phyloP scores from a whole-genome alignment of 2,888 invertebrate genomes.

The Conomelus anceps region DNA sequence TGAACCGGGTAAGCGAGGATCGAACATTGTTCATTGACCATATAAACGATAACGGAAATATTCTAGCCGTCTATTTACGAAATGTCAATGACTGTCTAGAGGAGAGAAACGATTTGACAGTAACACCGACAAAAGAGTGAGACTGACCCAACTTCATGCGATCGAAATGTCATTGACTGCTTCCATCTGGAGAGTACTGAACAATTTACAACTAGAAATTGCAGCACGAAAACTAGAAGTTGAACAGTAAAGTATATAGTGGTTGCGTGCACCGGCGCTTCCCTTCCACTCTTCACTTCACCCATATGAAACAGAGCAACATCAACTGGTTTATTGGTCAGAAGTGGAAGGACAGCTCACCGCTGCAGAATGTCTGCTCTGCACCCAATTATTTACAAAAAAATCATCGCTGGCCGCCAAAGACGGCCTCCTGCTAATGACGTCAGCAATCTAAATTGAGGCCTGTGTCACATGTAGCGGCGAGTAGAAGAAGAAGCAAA shows the following conservation, averaged over 20 bases:
- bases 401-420: not conserved
- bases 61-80: too few relatives aligned
- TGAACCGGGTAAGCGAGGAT: too few relatives aligned
- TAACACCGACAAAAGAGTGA: not conserved
- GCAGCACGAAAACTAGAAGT: not conserved
- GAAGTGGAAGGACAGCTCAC: not conserved
- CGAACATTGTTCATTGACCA: too few relatives aligned
- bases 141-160: not conserved
- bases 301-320: not conserved
- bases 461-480: not conserved
- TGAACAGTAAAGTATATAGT: not conserved
- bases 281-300: too few relatives aligned
- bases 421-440: not conserved
- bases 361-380: not conserved
- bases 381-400: not conserved
- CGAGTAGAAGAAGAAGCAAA: too few relatives aligned
- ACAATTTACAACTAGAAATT: not conserved
- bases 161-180: not conserved
- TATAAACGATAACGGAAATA: too few relatives aligned
- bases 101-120: too few relatives aligned
- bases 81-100: too few relatives aligned
- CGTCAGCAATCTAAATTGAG: not conserved
- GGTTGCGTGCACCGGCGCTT: not conserved
- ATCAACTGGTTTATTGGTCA: not conserved
- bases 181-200: not conserved